Conservation (phyloP, 2,113 vertebrate genomes). For the Suncus etruscus region DNA sequence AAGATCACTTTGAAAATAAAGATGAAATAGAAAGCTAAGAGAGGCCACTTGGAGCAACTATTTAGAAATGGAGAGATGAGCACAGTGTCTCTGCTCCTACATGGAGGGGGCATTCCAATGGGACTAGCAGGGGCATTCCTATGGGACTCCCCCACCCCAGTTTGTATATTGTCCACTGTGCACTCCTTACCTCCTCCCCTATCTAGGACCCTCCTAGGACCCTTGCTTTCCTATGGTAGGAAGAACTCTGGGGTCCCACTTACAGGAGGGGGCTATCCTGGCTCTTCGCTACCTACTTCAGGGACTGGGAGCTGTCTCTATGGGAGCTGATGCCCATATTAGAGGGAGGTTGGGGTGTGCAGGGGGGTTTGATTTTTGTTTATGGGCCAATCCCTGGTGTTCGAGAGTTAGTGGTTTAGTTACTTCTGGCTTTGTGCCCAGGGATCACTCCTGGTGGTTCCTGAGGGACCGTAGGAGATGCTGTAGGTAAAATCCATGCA, state of each 20-base stretch:
- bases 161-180: neutral
- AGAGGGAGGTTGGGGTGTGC: neutral
- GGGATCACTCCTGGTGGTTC: too few species aligned
- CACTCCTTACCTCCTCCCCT: neutral
- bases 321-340: neutral
- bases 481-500: too few species aligned
- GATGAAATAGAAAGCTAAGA: constrained; percentile 33
- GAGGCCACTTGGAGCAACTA: constrained; percentile 32
- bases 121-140: neutral
- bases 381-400: too few species aligned
- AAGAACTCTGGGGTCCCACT: neutral
- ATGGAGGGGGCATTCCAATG: neutral
- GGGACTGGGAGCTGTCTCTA: neutral
- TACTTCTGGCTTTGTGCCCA: too few species aligned
- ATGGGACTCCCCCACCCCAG: neutral
- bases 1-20: neutral
- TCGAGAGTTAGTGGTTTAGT: too few species aligned
- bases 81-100: neutral
- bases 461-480: too few species aligned
- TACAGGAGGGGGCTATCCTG: neutral
- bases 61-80: constrained; percentile 28
- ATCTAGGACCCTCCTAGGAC: neutral
- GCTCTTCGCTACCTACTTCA: neutral
- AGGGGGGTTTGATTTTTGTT: too few species aligned
- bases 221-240: neutral